Conservation (phyloP, 2,888 invertebrate species). For the Dryococelus australis region DNA sequence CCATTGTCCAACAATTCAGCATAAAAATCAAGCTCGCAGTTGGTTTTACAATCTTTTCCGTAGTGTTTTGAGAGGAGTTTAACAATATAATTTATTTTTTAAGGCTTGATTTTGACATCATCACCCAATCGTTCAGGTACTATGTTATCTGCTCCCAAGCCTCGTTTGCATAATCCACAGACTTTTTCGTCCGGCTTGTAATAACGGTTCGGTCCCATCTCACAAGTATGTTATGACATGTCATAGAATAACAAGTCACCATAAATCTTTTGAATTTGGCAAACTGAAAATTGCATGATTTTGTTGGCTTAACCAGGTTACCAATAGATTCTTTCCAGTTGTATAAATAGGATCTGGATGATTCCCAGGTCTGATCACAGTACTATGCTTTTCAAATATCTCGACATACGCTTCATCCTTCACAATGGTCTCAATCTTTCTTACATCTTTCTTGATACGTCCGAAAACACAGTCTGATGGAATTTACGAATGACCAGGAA, state of each 20-base stretch:
- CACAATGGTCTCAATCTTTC: neutral
- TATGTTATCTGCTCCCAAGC: neutral
- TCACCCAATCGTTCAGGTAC: neutral
- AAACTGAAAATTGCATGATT: conserved; percentile 21
- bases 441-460: neutral
- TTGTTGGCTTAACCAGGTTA: neutral
- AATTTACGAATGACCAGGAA: neutral
- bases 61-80: conserved; percentile 12
- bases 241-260: neutral
- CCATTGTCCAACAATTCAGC: neutral
- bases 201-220: neutral
- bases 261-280: conserved; percentile 17
- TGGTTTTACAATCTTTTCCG: conserved; percentile 13
- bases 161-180: neutral
- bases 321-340: neutral
- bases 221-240: neutral
- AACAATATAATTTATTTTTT: neutral
- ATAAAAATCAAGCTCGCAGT: neutral
- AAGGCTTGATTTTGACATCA: neutral
- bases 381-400: neutral
- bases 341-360: neutral
- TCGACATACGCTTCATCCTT: conserved; percentile 5
- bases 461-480: conserved; percentile 17
- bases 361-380: neutral
- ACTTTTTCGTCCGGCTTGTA: neutral